Conservation (phyloP, 2,797 vertebrate genomes). For the Columba guinea region DNA sequence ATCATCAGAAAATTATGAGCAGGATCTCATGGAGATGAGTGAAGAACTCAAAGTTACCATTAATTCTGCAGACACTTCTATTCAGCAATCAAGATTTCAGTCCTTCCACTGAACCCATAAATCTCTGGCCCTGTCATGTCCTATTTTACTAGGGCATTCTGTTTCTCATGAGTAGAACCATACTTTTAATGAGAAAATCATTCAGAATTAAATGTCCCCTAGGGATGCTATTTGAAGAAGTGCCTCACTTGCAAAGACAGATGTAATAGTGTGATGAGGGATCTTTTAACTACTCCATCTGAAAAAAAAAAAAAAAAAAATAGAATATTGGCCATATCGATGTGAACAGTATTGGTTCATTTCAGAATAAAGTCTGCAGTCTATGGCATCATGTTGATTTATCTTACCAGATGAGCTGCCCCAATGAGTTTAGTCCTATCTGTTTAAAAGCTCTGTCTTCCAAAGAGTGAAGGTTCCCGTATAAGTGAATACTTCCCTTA, state of each 20-base stretch:
- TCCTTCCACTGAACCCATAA: background rate
- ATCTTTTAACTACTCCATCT: constrained; percentile 10
- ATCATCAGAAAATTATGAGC: background rate
- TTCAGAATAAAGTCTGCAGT: background rate
- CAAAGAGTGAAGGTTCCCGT: background rate
- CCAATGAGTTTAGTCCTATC: background rate
- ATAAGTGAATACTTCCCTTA: background rate
- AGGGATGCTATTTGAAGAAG: constrained; percentile 14
- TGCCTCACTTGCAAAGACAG: constrained; percentile 22
- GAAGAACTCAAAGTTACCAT: background rate
- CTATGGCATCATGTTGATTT: background rate
- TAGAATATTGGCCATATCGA: background rate
- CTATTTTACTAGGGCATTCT: constrained; percentile 23
- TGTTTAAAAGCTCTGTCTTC: background rate
- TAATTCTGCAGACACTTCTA: background rate
- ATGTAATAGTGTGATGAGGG: background rate
- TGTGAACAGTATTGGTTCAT: background rate
- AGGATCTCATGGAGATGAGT: background rate
- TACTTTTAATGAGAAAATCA: constrained; percentile 54
- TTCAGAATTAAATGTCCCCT: constrained; percentile 39
- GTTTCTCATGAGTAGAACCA: constrained; percentile 9
- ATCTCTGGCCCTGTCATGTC: constrained; percentile 9
- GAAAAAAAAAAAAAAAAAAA: background rate
- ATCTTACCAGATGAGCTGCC: background rate
- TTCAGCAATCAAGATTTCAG: constrained; percentile 2